These are phyloP conservation scores for Mormyrops boulengeri DNA, from an alignment of 2,797 vertebrate genomes.

Conservation along the genomic window DNA sequence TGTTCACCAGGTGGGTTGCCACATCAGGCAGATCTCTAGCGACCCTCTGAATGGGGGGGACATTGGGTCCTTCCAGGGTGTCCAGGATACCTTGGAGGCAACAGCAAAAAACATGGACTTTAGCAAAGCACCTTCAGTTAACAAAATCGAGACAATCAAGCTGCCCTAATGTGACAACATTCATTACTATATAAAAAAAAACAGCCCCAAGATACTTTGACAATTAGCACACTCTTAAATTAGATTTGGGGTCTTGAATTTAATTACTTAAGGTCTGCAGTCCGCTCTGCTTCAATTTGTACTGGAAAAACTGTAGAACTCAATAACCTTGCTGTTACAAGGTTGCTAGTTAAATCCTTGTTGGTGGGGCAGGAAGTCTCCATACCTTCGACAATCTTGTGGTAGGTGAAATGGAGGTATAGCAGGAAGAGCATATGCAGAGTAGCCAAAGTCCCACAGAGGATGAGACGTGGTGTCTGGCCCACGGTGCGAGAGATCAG, in stretches of 20 bases:
- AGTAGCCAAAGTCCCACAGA: conserved; percentile 76
- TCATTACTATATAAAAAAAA: not conserved
- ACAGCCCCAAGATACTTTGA: not conserved
- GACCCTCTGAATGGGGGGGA: conserved; percentile 82
- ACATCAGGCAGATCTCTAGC: conserved; percentile 75
- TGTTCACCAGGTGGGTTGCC: conserved; percentile 58
- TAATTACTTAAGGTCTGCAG: conserved; percentile 25
- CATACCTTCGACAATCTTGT: conserved; percentile 92
- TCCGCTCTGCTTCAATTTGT: not conserved
- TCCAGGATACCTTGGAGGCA: conserved; percentile 77
- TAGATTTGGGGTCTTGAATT: conserved; percentile 22
- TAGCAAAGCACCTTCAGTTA: not conserved
- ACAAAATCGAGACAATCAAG: not conserved
- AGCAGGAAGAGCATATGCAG: conserved; percentile 96
- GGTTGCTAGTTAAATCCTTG: not conserved
- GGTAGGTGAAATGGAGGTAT: conserved; percentile 95
- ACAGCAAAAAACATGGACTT: conserved; percentile 21
- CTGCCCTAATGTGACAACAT: not conserved
- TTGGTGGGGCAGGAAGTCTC: not conserved
- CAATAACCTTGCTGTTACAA: not conserved
- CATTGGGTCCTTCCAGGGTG: conserved; percentile 77
- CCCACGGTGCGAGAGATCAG: conserved; percentile 88
- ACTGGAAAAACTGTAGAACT: not conserved
- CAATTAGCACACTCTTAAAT: conserved; percentile 28
- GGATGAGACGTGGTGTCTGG: conserved; percentile 82